Percentiles rank a stretch among this genome's conserved stretches.
These are phyloP conservation scores for Camelus bactrianus DNA, from an alignment of 2,113 vertebrate genomes.

Conservation along the genomic window DNA sequence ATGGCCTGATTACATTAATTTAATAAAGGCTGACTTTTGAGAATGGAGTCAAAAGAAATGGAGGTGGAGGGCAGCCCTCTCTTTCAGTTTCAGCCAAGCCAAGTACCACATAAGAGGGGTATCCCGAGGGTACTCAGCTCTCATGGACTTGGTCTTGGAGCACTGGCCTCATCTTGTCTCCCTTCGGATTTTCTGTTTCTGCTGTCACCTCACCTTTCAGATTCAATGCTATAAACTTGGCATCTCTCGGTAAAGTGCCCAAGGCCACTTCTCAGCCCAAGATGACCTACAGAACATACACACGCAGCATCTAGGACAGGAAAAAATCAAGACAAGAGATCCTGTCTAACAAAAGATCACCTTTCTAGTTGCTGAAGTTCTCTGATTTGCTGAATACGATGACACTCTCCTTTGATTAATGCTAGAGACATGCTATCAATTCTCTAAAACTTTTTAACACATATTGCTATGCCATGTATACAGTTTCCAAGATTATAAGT, in stretches of 20 bases:
- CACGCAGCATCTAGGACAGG: background rate
- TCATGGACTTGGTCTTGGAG: background rate
- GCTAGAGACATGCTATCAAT: background rate
- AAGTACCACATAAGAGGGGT: background rate
- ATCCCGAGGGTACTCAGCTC: background rate
- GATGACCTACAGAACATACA: background rate
- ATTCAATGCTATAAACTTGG: background rate
- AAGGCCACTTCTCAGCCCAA: background rate
- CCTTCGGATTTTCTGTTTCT: background rate
- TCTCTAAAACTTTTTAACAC: slow-evolving; percentile 22
- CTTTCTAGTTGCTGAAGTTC: slow-evolving; percentile 29
- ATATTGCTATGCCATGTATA: background rate
- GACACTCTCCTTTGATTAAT: background rate
- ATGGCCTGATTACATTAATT: background rate
- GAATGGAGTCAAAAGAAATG: background rate
- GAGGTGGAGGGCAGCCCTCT: background rate
- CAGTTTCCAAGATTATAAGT: slow-evolving; percentile 27
- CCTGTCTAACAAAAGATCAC: background rate
- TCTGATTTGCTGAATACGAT: background rate
- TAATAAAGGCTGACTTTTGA: slow-evolving; percentile 39
- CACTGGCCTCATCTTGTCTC: background rate
- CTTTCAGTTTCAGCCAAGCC: background rate
- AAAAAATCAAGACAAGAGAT: background rate
- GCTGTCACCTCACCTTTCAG: background rate
- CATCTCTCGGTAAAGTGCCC: background rate